Percentiles rank a stretch among this genome's conserved stretches.
Evolutionary conservation across 2,113 vertebrate species (phyloP).

Genomic region (Gorsachius goisagi): DNA sequence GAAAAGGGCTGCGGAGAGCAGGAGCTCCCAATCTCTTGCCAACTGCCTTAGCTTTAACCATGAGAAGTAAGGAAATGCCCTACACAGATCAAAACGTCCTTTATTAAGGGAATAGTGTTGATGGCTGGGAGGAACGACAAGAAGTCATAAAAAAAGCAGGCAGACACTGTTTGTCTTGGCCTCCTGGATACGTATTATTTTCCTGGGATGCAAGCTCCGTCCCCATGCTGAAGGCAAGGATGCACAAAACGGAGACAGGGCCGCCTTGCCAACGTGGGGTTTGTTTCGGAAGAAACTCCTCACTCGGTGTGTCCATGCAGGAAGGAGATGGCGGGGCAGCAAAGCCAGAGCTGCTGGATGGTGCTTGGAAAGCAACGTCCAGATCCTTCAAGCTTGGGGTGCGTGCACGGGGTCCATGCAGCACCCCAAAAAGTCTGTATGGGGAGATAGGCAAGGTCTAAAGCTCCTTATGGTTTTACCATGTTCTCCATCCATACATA

Average conservation of each 20-base stretch:
- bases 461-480: not conserved
- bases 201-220: not conserved
- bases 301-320: not conserved
- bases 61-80: not conserved
- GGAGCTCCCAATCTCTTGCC: not conserved
- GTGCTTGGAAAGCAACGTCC: not conserved
- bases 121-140: not conserved
- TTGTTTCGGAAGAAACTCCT: slow-evolving; percentile 45
- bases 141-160: not conserved
- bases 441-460: not conserved
- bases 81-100: not conserved
- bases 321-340: not conserved
- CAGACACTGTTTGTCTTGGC: slow-evolving; percentile 43
- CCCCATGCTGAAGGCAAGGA: not conserved
- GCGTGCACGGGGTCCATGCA: rapidly evolving
- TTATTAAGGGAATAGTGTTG: not conserved
- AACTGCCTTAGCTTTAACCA: not conserved
- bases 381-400: not conserved
- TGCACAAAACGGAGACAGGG: not conserved
- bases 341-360: not conserved
- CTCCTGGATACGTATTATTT: not conserved
- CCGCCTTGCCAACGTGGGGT: not conserved
- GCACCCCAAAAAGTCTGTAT: not conserved
- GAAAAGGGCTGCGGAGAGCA: not conserved
- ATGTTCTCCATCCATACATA: not conserved